Evolutionary conservation across 2,113 vertebrate species (phyloP).

Genomic region (Solea senegalensis): DNA sequence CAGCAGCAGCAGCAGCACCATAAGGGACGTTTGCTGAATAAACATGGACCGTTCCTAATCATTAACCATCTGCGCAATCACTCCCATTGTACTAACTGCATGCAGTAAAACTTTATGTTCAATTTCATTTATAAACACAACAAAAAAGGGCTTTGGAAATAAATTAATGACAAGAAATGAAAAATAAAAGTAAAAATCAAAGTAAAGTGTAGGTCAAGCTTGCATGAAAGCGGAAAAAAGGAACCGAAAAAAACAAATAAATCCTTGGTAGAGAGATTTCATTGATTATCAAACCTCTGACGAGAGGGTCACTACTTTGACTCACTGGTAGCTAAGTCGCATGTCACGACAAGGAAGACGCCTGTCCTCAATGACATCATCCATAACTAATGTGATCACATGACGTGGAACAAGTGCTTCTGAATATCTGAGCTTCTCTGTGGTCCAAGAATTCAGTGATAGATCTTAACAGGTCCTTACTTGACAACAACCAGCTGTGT

Average conservation of each 20-base stretch:
- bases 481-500: not conserved
- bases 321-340: slow-evolving; percentile 6
- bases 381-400: slow-evolving; percentile 22
- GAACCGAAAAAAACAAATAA: not conserved
- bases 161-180: not conserved
- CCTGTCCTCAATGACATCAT: slow-evolving; percentile 41
- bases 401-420: slow-evolving; percentile 27
- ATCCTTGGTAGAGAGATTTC: not conserved
- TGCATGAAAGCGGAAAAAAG: not conserved
- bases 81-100: not conserved
- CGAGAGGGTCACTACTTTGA: not conserved
- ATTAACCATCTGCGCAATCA: slow-evolving; percentile 14
- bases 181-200: too few relatives aligned
- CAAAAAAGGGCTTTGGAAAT: not conserved
- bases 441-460: slow-evolving; percentile 7
- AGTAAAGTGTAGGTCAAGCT: too few relatives aligned
- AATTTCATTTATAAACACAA: not conserved
- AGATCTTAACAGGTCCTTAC: slow-evolving; percentile 1
- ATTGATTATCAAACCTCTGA: not conserved
- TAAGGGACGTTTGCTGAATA: slow-evolving; percentile 22
- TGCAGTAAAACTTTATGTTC: not conserved
- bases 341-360: slow-evolving; percentile 4
- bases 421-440: not conserved
- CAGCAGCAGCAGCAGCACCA: not conserved
- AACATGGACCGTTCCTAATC: slow-evolving; percentile 16